Conservation (phyloP, 2,113 vertebrate genomes). For the Archocentrus centrarchus region DNA sequence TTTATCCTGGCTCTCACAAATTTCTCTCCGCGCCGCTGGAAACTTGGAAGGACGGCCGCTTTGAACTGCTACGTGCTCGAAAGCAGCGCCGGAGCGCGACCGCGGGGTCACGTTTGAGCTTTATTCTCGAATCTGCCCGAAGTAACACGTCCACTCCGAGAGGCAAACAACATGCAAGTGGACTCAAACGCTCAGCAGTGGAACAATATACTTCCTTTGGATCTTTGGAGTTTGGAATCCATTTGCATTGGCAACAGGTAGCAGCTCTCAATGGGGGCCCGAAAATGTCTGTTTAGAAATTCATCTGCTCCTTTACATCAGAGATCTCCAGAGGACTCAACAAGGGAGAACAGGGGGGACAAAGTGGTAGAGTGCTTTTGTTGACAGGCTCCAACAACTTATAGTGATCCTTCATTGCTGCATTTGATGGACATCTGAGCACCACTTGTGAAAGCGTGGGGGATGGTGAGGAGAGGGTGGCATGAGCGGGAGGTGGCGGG, state of each 20-base stretch:
- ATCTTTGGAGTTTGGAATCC: slow-evolving; percentile 44
- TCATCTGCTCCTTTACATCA: slow-evolving; percentile 62
- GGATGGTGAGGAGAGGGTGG: slow-evolving; percentile 53
- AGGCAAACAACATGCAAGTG: slow-evolving; percentile 32
- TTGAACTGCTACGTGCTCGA: slow-evolving; percentile 44
- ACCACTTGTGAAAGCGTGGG: slow-evolving; percentile 73
- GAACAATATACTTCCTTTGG: slow-evolving; percentile 47
- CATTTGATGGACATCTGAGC: slow-evolving; percentile 74
- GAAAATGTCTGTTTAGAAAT: slow-evolving; percentile 53
- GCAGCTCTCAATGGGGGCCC: slow-evolving; percentile 34
- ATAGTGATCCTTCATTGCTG: slow-evolving; percentile 60
- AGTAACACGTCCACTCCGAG: not conserved
- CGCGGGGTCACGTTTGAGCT: slow-evolving; percentile 20
- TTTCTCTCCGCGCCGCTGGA: slow-evolving; percentile 3
- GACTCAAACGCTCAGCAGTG: slow-evolving; percentile 9
- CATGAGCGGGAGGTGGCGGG: slow-evolving; percentile 29
- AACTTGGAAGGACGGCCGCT: not conserved
- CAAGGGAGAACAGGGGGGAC: slow-evolving; percentile 17
- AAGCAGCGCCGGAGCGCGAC: not conserved
- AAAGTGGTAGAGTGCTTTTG: slow-evolving; percentile 60
- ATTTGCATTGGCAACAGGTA: slow-evolving; percentile 79
- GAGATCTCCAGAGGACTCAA: slow-evolving; percentile 57
- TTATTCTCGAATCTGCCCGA: not conserved
- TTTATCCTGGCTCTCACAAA: not conserved
- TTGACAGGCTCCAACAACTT: slow-evolving; percentile 72